A percentile compares a stretch with the other conserved stretches of the same genome.
These are phyloP conservation scores for Cygnus atratus DNA, from an alignment of 2,113 vertebrate genomes.

Conservation along the genomic window DNA sequence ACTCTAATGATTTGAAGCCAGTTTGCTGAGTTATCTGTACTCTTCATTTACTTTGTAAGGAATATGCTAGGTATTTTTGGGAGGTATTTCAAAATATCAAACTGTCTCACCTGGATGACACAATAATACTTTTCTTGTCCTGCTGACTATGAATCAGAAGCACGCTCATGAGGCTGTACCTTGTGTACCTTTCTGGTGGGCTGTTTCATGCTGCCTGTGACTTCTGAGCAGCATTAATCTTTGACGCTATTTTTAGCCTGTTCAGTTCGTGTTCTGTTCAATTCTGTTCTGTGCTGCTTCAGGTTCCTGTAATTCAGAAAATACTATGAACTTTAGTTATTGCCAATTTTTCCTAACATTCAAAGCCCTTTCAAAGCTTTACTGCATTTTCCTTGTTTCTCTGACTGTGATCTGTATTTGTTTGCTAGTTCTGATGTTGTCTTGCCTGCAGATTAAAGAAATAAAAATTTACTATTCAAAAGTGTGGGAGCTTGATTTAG, in stretches of 20 bases:
- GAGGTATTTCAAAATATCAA: neutral
- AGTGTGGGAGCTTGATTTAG: neutral
- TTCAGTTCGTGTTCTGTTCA: neutral
- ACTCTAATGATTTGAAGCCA: neutral
- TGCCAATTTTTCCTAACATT: conserved; percentile 2
- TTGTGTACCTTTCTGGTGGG: neutral
- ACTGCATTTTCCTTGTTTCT: neutral
- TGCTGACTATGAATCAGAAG: neutral
- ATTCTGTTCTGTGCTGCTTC: neutral
- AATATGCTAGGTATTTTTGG: neutral
- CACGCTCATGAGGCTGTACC: neutral
- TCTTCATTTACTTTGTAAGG: neutral
- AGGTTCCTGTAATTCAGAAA: neutral
- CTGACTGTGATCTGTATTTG: neutral
- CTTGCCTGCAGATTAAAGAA: conserved; percentile 11
- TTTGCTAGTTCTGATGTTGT: neutral
- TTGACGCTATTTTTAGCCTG: neutral
- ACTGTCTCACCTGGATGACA: neutral
- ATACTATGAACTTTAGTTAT: neutral
- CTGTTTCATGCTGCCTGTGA: neutral
- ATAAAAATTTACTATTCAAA: neutral
- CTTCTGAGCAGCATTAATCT: neutral
- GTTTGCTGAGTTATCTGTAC: neutral
- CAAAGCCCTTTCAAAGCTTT: conserved; percentile 1
- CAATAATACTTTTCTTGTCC: neutral